Evolutionary conservation across 2,113 vertebrate genomes (phyloP).

Genomic region (Daubentonia madagascariensis): DNA sequence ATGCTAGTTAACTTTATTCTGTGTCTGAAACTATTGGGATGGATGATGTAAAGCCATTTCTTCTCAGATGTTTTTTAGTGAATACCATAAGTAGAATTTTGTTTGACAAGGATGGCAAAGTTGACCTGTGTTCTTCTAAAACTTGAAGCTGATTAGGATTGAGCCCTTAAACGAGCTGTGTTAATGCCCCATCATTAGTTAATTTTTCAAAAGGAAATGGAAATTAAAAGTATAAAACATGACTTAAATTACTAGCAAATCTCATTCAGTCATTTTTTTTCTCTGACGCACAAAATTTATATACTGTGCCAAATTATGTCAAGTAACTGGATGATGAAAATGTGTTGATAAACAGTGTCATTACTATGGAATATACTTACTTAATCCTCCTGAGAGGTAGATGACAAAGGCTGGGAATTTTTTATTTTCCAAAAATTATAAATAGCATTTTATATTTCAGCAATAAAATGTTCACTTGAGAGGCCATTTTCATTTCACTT

Average conservation of each 20-base stretch:
- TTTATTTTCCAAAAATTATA: constrained; percentile 21
- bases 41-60: neutral
- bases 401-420: neutral
- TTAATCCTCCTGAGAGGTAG: neutral
- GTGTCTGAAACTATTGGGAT: neutral
- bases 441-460: constrained; percentile 38
- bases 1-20: neutral
- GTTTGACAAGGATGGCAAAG: neutral
- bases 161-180: neutral
- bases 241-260: constrained; percentile 14
- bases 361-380: neutral
- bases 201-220: constrained; percentile 47
- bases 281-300: neutral
- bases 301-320: neutral
- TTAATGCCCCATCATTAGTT: neutral
- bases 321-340: constrained; percentile 20
- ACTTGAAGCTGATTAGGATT: neutral
- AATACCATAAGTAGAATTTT: neutral
- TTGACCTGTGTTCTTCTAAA: constrained; percentile 4
- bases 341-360: neutral
- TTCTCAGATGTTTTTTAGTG: neutral
- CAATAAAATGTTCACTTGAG: neutral
- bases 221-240: constrained; percentile 32
- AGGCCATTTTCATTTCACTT: constrained; percentile 43
- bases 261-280: constrained; percentile 14